phyloP scores from a whole-genome alignment of 2,888 invertebrate genomes.

The Ennomos quercinarius region DNA sequence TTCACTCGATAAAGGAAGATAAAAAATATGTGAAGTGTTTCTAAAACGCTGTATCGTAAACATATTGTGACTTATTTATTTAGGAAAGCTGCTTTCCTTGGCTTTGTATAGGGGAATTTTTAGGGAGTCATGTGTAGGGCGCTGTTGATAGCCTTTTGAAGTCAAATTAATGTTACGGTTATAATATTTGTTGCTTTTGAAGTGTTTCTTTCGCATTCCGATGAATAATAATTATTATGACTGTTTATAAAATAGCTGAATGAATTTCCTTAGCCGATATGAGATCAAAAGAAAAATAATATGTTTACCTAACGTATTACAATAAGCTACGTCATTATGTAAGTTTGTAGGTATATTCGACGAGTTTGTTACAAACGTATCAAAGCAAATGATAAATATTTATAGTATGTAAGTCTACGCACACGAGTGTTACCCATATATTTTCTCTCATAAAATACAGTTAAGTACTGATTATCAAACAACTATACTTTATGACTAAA shows the following conservation, averaged over 20 bases:
- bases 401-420: too few species aligned
- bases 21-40: slow-evolving; percentile 55
- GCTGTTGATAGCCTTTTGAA: slow-evolving; percentile 59
- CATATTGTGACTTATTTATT: slow-evolving; percentile 53
- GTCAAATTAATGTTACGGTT: slow-evolving; percentile 56
- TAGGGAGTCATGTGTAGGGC: slow-evolving; percentile 46
- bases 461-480: too few species aligned
- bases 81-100: slow-evolving; percentile 44
- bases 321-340: background rate
- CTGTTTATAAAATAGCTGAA: slow-evolving; percentile 27
- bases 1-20: slow-evolving; percentile 53
- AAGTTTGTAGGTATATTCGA: background rate
- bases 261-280: slow-evolving; percentile 25
- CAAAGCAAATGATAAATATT: too few species aligned
- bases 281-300: slow-evolving; percentile 4
- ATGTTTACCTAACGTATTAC: background rate
- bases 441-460: too few species aligned
- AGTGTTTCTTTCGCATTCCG: slow-evolving; percentile 52
- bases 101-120: slow-evolving; percentile 44
- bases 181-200: slow-evolving; percentile 55
- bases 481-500: too few species aligned
- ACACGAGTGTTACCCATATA: too few species aligned
- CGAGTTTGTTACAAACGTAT: too few species aligned
- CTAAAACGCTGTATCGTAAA: slow-evolving; percentile 50
- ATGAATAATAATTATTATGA: slow-evolving; percentile 35